Evolutionary conservation across 2,113 vertebrate species (phyloP).

Genomic region (Balaeniceps rex): DNA sequence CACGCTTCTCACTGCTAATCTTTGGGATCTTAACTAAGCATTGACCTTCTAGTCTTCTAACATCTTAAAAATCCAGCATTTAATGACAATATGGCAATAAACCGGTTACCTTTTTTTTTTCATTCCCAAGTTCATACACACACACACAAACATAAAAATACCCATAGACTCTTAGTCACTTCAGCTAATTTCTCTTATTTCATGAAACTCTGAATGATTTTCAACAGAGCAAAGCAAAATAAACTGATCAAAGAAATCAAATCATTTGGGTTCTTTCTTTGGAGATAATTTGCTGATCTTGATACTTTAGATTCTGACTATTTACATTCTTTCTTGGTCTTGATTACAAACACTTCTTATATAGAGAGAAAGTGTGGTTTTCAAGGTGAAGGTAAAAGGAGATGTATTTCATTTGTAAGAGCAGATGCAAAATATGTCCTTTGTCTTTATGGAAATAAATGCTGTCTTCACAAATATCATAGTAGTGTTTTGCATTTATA

Average conservation of each 20-base stretch:
- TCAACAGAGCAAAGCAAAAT: neutral
- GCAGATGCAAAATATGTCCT: neutral
- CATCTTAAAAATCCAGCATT: neutral
- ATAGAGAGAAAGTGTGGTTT: neutral
- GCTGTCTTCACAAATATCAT: neutral
- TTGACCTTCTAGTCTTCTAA: neutral
- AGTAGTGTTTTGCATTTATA: neutral
- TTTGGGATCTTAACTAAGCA: neutral
- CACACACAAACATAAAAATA: neutral
- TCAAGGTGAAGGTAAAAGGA: neutral
- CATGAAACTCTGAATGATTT: neutral
- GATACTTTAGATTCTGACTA: neutral
- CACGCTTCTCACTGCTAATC: neutral
- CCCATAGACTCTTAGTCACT: neutral
- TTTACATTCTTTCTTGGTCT: neutral
- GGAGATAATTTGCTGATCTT: neutral
- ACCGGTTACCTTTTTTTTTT: neutral
- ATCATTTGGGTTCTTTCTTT: neutral
- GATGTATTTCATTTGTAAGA: neutral
- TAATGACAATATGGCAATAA: neutral
- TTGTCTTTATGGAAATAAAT: neutral
- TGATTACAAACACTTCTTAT: neutral
- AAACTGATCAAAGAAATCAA: neutral
- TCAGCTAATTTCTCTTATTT: neutral
- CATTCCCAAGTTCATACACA: neutral